Evolutionary conservation across 2,113 vertebrate species (phyloP).

Genomic region (Morone chrysops): DNA sequence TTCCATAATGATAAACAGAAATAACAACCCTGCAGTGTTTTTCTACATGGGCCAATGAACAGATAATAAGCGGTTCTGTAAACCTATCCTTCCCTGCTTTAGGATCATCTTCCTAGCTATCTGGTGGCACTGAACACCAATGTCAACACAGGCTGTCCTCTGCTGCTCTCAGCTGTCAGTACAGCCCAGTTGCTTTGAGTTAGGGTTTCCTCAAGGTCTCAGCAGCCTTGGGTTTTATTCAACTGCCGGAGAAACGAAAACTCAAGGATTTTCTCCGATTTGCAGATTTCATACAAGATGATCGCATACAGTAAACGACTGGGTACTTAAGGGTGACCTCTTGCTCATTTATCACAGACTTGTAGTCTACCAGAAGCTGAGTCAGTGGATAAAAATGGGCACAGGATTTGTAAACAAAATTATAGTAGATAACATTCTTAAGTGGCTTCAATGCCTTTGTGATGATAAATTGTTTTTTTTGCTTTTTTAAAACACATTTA

Average conservation of each 20-base stretch:
- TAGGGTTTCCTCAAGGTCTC: constrained; percentile 4
- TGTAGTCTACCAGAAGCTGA: not conserved
- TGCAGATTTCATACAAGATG: not conserved
- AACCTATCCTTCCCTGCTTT: constrained; percentile 45
- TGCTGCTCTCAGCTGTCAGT: constrained; percentile 20
- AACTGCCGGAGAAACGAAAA: not conserved
- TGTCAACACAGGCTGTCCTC: constrained; percentile 39
- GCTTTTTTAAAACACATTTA: not conserved
- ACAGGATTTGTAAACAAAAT: constrained; percentile 33
- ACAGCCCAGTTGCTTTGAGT: not conserved
- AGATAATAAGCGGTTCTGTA: constrained; percentile 55
- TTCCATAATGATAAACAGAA: not conserved
- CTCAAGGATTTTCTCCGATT: not conserved
- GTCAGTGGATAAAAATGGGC: constrained; percentile 19
- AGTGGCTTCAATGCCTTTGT: not conserved
- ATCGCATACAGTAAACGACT: no score
- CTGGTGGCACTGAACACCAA: constrained; percentile 56
- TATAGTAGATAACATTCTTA: constrained; percentile 31
- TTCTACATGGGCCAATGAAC: constrained; percentile 40
- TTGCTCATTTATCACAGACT: not conserved
- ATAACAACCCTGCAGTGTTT: not conserved
- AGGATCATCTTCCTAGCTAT: constrained; percentile 56
- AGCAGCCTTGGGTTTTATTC: not conserved
- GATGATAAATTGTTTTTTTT: constrained; percentile 8
- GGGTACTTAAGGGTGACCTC: not conserved